A percentile compares a stretch with the other conserved stretches of the same genome.
These are phyloP conservation scores for Trematocara zebra DNA, from an alignment of 2,113 vertebrate genomes.

Conservation along the genomic window DNA sequence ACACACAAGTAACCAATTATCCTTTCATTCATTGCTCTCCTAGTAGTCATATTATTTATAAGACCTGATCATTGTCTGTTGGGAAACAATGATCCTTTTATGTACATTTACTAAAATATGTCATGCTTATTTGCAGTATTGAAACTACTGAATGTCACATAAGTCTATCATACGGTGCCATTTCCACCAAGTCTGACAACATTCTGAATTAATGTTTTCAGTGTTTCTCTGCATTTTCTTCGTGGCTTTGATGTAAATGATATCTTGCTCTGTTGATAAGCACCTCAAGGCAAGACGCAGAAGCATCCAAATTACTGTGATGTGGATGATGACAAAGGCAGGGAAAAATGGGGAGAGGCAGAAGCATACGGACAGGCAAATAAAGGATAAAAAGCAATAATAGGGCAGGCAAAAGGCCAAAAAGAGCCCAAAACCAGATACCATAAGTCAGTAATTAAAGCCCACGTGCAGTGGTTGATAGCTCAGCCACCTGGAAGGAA, in stretches of 20 bases:
- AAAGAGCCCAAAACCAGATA: not conserved
- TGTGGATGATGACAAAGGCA: not conserved
- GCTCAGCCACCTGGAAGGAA: not conserved
- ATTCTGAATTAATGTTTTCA: not conserved
- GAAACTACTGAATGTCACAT: not conserved
- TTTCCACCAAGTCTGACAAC: not conserved
- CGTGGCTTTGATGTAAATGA: conserved; percentile 39
- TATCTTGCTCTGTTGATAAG: conserved; percentile 30
- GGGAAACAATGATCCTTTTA: not conserved
- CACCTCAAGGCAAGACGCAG: not conserved
- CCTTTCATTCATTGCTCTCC: not conserved
- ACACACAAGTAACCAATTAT: not conserved
- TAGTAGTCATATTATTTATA: not conserved
- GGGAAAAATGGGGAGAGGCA: not conserved
- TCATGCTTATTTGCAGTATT: not conserved
- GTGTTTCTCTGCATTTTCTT: not conserved
- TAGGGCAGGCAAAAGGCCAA: not conserved
- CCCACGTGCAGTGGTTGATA: not conserved
- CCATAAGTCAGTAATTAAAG: not conserved
- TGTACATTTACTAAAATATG: not conserved
- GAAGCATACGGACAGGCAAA: not conserved
- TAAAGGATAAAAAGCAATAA: not conserved
- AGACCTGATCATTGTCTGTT: not conserved
- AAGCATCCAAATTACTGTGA: not conserved
- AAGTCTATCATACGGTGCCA: not conserved